phyloP scores from a whole-genome alignment of 2,113 vertebrate species.

The Etheostoma cragini region DNA sequence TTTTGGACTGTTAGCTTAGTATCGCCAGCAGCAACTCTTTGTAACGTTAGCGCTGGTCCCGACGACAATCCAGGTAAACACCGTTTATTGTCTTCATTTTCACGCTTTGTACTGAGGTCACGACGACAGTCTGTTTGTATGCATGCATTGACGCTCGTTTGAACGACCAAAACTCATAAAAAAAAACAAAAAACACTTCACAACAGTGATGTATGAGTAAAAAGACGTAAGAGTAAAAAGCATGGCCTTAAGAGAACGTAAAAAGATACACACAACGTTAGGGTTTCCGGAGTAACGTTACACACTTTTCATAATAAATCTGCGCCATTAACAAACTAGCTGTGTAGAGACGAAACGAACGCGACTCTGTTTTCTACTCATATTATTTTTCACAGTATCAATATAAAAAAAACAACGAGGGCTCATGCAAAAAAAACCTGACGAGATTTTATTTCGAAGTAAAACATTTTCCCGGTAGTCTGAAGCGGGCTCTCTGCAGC shows the following conservation, averaged over 20 bases:
- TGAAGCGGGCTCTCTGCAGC: background rate
- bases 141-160: accelerated
- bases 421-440: background rate
- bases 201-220: too few species aligned
- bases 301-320: constrained; percentile 37
- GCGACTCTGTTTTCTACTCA: background rate
- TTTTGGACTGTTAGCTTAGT: background rate
- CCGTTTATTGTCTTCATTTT: background rate
- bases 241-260: too few species aligned
- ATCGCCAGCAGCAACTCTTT: background rate
- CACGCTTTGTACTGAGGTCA: accelerated
- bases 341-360: background rate
- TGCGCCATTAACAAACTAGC: accelerated
- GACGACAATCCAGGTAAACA: background rate
- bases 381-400: too few species aligned
- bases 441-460: constrained; percentile 14
- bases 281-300: constrained; percentile 23
- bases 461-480: background rate
- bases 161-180: accelerated
- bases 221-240: too few species aligned
- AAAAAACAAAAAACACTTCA: background rate
- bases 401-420: background rate
- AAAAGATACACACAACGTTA: background rate
- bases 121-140: background rate
- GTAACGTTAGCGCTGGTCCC: background rate